These are phyloP conservation scores for Reticulitermes speratus DNA, from an alignment of 1,140 invertebrate species.

Conservation along the genomic window DNA sequence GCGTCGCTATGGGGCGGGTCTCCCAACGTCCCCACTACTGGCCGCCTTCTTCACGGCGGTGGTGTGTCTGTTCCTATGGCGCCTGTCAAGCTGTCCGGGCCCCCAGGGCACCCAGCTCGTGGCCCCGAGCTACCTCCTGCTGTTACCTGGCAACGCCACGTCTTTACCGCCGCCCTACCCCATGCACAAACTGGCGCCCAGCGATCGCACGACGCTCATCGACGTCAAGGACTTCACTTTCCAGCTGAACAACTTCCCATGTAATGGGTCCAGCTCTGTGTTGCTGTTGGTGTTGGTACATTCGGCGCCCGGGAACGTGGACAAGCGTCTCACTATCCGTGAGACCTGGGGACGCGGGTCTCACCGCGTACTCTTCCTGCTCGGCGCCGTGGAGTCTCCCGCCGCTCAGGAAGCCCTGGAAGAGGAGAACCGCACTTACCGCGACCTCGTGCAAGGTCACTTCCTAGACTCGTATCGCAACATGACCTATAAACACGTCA, in stretches of 20 bases:
- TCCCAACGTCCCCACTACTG: conserved; percentile 14
- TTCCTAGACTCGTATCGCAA: conserved; percentile 80
- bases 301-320: conserved; percentile 62
- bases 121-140: conserved; percentile 28
- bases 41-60: conserved; percentile 15
- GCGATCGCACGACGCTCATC: conserved; percentile 52
- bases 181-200: conserved; percentile 42
- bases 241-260: conserved; percentile 54
- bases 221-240: conserved; percentile 60
- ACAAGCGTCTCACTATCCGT: conserved; percentile 61
- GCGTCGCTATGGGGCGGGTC: conserved; percentile 22
- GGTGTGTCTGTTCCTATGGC: conserved; percentile 24
- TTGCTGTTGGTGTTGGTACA: conserved; percentile 64
- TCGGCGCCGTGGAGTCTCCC: conserved; percentile 57
- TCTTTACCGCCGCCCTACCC: conserved; percentile 36
- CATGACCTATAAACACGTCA: conserved; percentile 84
- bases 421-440: conserved; percentile 59
- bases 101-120: background rate
- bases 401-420: conserved; percentile 51
- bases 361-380: conserved; percentile 63
- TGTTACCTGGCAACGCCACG: conserved; percentile 30
- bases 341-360: conserved; percentile 62
- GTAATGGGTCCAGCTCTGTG: conserved; percentile 42
- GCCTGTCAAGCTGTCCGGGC: conserved; percentile 22
- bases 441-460: conserved; percentile 76